phyloP scores from a whole-genome alignment of 1,140 invertebrate species.

The Ceratina australensis region DNA sequence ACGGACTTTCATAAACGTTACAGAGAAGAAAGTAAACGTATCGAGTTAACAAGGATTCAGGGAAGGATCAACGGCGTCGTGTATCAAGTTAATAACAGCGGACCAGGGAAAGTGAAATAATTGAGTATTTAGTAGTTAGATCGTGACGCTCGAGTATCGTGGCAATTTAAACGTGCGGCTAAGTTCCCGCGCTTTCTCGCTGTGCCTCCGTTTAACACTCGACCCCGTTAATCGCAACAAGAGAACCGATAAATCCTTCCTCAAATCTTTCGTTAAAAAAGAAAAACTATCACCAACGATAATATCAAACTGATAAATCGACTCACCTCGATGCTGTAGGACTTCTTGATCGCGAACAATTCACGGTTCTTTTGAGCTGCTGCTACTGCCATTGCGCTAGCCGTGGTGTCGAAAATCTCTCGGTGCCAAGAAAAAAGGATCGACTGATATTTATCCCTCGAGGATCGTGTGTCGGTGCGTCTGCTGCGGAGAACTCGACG shows the following conservation, averaged over 20 bases:
- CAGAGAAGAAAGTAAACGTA: not conserved
- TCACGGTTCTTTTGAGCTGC: constrained; percentile 94
- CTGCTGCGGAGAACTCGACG: too few species aligned
- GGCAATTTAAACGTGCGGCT: constrained; percentile 46
- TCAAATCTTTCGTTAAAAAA: too few species aligned
- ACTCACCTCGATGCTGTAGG: constrained; percentile 98
- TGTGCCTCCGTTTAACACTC: constrained; percentile 1
- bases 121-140: not conserved
- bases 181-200: constrained; percentile 49
- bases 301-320: not conserved
- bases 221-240: too few species aligned
- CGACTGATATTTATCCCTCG: not conserved
- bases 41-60: not conserved
- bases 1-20: not conserved
- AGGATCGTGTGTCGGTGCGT: not conserved
- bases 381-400: constrained; percentile 88
- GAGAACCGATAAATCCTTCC: too few species aligned
- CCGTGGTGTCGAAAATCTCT: constrained; percentile 42
- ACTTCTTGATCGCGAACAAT: constrained; percentile 97
- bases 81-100: not conserved
- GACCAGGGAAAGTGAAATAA: constrained; percentile 4
- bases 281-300: not conserved
- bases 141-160: not conserved
- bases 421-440: not conserved
- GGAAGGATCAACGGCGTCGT: not conserved